Evolutionary conservation across 2,888 invertebrate species (phyloP), one percentile per base, ranked within the genome.

Genomic region (Tenthredo scrophulariae): DNA sequence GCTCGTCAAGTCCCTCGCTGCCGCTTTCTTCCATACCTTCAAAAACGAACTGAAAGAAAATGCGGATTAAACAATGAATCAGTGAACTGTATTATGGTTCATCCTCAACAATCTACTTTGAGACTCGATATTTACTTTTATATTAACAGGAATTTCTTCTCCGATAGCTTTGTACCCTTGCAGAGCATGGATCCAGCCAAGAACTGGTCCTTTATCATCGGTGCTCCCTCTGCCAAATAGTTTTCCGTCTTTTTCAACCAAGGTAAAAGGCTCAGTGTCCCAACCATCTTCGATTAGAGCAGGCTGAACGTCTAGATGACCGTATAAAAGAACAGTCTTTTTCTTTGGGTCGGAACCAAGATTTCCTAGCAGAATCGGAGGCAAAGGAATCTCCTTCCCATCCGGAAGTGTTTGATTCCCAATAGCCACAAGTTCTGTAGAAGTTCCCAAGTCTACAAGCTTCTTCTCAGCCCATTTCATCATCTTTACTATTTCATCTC

Each of bases 11-110:
- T n/a, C 99, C 99, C 92, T 97, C 97, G 86, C 99, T 99, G 7
- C 99, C 99, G 86, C 97, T 97, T 93, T 99, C 99, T 94, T 99
- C 99, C 99, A 99, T 99, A 84, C 98, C 98, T 94, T 99, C 99
- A 92, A 99, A 97, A 18, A 98, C 96, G 93, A 99, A 99, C 95
- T 96, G 90, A 67, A 92, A 74, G 10, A 22, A 74, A 9, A 10
- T 43, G 3, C 1, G 54, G 54, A 50, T 75, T 67, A 54, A 10
- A 22, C 37, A 0, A 40, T 22, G 18, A 40, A 22, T 40, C 40
- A 4, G 2, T 22, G 40, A 22, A 22, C n/a, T 72, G 22, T 54
- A 22, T 29, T 50, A 58, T 58, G 26, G 22, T 62, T 62, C 9
- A 3, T 77, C 54, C 74, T 3, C 13, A 50, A n/a, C n/a, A 84